Base-by-base conservation (phyloP, 1,140 invertebrate species). In the Lysiphlebus fabarum region DNA sequence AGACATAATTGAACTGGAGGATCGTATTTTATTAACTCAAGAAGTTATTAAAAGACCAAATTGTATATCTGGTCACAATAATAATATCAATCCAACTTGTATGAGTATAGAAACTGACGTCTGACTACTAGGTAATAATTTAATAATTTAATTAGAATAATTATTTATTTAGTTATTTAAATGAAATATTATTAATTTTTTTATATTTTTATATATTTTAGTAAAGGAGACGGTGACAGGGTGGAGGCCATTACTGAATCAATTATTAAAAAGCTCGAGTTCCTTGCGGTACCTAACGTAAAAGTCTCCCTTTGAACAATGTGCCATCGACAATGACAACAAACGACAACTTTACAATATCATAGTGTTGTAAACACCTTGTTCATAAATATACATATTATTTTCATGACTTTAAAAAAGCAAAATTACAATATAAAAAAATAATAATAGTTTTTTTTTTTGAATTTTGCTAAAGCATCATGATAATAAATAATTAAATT, bases 61-160 rank as follows among this genome's bases (percentile, higher is more conserved):
- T 81, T 89, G 86, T 80, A 51, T 38, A 76, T 86, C 90, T 69
- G 88, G 89, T 76, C 90, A 91, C 80, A 94, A 93, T 81, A 93
- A 91, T 76, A 88, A 90, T 78, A 90, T 90, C 77, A 91, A 89
- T 78, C 71, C 74, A 74, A 85, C 87, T 75, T 77, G 75, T 66
- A 88, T 91, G 84, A 90, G 90, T 78, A 92, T 96, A 79, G 94
- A 97, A 84, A 97, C 95, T 83, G 94, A 97, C 84, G 94, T 96
- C 88, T 97, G 93, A 96, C 91, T 91, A 90, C 85, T 86, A 85
- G 88, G 90, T 92, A 82, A 14, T 37, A 5, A 36, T 9, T 33
- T 5, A 37, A n/a, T 6, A 50, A 50, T 8, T 36, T 42, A 6
- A 42, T 38, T 53, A 14, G 38, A 40, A 53, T 4, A 14, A 4